phyloP scores from a whole-genome alignment of 2,113 vertebrate genomes.

The Tiliqua scincoides region DNA sequence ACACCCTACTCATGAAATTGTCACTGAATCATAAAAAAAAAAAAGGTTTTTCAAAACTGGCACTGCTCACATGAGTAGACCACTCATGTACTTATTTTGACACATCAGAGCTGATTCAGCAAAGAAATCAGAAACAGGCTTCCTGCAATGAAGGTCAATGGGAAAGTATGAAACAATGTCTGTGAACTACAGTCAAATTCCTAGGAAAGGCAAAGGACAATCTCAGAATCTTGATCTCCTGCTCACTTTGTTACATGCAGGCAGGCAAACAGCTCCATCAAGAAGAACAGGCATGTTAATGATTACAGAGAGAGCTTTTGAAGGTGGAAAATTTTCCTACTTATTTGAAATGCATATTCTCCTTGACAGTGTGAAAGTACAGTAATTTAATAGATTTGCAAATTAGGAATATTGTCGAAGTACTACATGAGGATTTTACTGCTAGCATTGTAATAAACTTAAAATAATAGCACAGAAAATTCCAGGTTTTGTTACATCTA shows the following conservation, averaged over 20 bases:
- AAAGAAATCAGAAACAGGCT: not conserved
- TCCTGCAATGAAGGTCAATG: not conserved
- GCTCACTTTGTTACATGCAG: not conserved
- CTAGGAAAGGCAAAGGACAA: not conserved
- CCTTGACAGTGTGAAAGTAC: not conserved
- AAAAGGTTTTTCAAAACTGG: too few species aligned
- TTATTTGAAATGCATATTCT: not conserved
- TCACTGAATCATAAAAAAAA: not conserved
- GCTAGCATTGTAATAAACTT: not conserved
- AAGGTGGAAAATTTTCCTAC: not conserved
- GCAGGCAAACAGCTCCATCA: not conserved
- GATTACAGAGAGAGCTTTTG: conserved; percentile 20
- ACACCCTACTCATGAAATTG: not conserved
- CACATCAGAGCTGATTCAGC: not conserved
- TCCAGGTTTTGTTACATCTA: not conserved
- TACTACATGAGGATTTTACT: conserved; percentile 24
- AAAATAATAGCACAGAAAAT: not conserved
- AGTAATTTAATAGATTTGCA: conserved; percentile 26
- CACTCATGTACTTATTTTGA: not conserved
- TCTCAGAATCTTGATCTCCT: not conserved
- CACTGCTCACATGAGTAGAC: not conserved
- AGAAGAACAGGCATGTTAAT: accelerated
- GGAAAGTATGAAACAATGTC: not conserved
- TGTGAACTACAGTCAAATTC: not conserved
- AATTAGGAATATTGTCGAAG: conserved; percentile 36